Percentiles rank a stretch among this genome's conserved stretches.
phyloP scores from a whole-genome alignment of 2,113 vertebrate species.

The Tragelaphus strepsiceros region DNA sequence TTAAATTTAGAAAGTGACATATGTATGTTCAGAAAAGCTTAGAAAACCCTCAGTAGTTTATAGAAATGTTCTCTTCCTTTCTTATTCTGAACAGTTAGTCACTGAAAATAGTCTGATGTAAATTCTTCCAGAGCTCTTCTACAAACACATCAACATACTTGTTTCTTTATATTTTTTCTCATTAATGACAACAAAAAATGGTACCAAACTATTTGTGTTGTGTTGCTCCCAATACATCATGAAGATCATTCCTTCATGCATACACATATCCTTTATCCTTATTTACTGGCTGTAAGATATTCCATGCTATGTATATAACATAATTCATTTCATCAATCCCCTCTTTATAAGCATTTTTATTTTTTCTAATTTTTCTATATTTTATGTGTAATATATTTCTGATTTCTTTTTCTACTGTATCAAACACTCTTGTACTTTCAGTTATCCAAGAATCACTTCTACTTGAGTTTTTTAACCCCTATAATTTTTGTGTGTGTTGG shows the following conservation, averaged over 20 bases:
- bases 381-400: background rate
- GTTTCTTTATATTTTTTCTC: background rate
- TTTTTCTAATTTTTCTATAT: background rate
- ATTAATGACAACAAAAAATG: background rate
- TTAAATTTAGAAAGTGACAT: background rate
- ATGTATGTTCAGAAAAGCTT: background rate
- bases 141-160: background rate
- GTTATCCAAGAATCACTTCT: background rate
- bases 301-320: background rate
- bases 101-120: background rate
- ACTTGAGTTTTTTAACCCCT: background rate
- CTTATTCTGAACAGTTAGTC: background rate
- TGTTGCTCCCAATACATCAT: background rate
- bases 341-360: background rate
- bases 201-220: background rate
- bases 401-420: background rate
- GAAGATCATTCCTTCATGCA: background rate
- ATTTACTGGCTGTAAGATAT: background rate
- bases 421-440: background rate
- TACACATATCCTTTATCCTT: background rate
- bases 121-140: background rate
- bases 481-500: constrained; percentile 54
- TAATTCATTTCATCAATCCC: background rate
- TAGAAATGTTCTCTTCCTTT: background rate
- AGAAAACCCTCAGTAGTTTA: background rate